Evolutionary conservation across 2,888 invertebrate genomes (phyloP).

Genomic region (Chrysolina haemoptera): DNA sequence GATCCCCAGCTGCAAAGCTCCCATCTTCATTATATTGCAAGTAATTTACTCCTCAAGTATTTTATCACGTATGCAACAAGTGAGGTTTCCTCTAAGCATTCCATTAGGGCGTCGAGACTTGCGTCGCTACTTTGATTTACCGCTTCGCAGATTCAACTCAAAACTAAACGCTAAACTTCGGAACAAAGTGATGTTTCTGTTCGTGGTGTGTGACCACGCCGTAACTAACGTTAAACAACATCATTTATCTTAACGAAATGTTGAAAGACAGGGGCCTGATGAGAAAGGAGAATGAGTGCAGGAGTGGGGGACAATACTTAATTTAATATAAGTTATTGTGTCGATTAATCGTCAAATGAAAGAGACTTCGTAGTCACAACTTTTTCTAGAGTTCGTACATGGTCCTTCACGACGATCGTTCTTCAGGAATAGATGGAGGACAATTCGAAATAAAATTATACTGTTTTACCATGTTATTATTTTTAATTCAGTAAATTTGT

Average conservation of each 20-base stretch:
- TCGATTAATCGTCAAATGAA: too few relatives aligned
- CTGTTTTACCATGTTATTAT: too few relatives aligned
- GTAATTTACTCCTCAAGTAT: slow-evolving; percentile 13
- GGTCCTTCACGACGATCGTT: too few relatives aligned
- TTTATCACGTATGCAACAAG: slow-evolving; percentile 23
- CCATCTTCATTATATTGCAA: slow-evolving; percentile 11
- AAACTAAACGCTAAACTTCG: slow-evolving; percentile 27
- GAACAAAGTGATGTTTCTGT: slow-evolving; percentile 24
- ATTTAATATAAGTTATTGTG: too few relatives aligned
- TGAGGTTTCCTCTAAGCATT: slow-evolving; percentile 4
- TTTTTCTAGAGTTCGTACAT: too few relatives aligned
- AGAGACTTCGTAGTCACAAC: too few relatives aligned
- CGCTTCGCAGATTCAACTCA: slow-evolving; percentile 20
- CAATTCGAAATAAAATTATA: too few relatives aligned
- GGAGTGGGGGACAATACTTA: too few relatives aligned
- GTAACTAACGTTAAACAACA: slow-evolving; percentile 7
- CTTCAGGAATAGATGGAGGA: too few relatives aligned
- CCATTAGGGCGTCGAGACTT: slow-evolving; percentile 22
- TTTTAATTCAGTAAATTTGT: too few relatives aligned
- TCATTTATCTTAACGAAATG: slow-evolving; percentile 16
- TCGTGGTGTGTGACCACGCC: slow-evolving; percentile 16
- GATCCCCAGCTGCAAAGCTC: neutral
- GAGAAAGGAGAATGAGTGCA: too few relatives aligned
- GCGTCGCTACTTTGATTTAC: slow-evolving; percentile 21
- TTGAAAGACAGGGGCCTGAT: neutral